Evolutionary conservation across 2,888 invertebrate species (phyloP), one percentile per base, ranked within the genome.

Genomic region (Acleris holmiana): DNA sequence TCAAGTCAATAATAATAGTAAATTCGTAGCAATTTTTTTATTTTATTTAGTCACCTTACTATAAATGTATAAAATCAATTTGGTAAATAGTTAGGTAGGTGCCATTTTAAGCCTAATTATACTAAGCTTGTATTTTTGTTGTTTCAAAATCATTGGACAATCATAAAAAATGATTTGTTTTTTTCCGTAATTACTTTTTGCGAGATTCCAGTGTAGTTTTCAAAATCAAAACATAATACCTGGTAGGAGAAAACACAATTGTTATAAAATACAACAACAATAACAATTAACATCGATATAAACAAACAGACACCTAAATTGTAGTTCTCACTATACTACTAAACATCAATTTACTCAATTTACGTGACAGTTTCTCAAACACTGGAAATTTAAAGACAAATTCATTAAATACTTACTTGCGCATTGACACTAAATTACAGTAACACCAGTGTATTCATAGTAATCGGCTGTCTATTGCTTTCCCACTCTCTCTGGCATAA

Each of bases 111-210:
- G 0, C 5, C 0, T 23, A 23, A 23, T 23, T 23, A 23, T 23
- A 23, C 4, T 23, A 0, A 23, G 23, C 23, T 23, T 35, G 29
- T 35, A 35, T 29, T 53, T 18, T 19, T 21, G 19, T 18, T 7
- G n/a, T 19, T 23, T 40, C 10, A 3, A 13, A 10, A 62, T 62
- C 56, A 62, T 62, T 62, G 62, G 62, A 62, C 62, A 56, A 56
- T 50, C 62, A 56, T 49, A 7, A 25, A 25, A 6, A 40, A 8
- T 6, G 7, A 17, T 2, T 19, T 47, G 13, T 6, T 44, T 44
- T 17, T n/a, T n/a, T n/a, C 35, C 35, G 18, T 19, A 13, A 54
- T 21, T n/a, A 23, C n/a, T 44, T 55, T 35, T 55, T 21, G 40
- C 4, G 4, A 19, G 29, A 48, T 6, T 61, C 35, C n/a, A n/a